These are phyloP conservation scores for Plebejus anna DNA, from an alignment of 2,888 invertebrate species.

Conservation along the genomic window DNA sequence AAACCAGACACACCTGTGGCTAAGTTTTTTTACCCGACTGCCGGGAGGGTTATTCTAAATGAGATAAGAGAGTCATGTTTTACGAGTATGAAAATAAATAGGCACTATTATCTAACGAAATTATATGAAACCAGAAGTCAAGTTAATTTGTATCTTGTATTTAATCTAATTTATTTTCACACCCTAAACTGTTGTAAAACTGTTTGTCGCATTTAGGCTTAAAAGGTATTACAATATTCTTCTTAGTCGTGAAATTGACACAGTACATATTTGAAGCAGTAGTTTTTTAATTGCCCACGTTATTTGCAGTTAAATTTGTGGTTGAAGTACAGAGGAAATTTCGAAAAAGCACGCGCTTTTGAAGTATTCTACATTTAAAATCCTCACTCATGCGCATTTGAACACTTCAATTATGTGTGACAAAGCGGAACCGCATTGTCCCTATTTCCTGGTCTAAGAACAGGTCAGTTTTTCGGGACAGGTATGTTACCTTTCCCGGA, in stretches of 20 bases:
- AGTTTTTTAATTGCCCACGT: not conserved
- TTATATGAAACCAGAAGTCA: too few relatives aligned
- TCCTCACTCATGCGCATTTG: conserved; percentile 15
- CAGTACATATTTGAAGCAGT: not conserved
- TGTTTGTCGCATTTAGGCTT: too few relatives aligned
- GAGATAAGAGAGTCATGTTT: not conserved
- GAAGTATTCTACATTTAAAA: not conserved
- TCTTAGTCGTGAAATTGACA: not conserved
- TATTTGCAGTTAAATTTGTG: not conserved
- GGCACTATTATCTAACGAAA: too few relatives aligned
- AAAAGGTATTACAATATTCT: too few relatives aligned
- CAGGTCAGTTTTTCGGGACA: conserved; percentile 23
- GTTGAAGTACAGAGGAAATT: not conserved
- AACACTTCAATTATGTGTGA: conserved; percentile 24
- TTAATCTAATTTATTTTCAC: too few relatives aligned
- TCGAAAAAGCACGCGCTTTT: conserved; percentile 5
- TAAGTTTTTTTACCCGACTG: too few relatives aligned
- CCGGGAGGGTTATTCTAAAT: too few relatives aligned
- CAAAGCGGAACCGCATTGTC: conserved; percentile 26
- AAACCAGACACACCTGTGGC: not conserved
- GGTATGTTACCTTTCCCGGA: conserved; percentile 24
- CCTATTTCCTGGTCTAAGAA: conserved; percentile 23
- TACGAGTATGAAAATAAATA: not conserved
- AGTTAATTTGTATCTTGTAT: too few relatives aligned
- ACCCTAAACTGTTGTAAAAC: too few relatives aligned